phyloP scores from a whole-genome alignment of 2,113 vertebrate species.

The Chionis minor region DNA sequence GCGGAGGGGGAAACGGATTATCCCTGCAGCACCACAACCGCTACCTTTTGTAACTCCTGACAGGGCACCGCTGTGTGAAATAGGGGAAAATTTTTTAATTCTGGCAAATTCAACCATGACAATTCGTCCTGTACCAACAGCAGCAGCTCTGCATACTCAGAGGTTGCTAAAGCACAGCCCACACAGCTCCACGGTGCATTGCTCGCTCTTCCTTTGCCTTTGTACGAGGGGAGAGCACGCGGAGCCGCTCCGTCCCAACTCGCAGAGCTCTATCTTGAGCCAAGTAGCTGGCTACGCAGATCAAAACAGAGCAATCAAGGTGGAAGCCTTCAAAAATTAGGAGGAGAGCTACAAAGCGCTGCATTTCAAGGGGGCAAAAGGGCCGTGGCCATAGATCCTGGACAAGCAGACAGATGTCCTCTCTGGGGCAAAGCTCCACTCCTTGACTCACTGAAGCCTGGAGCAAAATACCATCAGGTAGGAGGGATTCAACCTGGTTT shows the following conservation, averaged over 20 bases:
- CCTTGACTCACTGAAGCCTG: not conserved
- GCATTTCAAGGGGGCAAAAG: not conserved
- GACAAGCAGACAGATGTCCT: not conserved
- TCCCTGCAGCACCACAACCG: not conserved
- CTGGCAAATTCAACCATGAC: not conserved
- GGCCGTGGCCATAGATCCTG: not conserved
- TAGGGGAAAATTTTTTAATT: not conserved
- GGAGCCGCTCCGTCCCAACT: not conserved
- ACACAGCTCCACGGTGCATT: not conserved
- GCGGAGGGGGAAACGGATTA: not conserved
- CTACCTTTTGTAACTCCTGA: not conserved
- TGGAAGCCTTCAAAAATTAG: not conserved
- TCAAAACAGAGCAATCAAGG: not conserved
- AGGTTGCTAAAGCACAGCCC: not conserved
- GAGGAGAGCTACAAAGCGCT: not conserved
- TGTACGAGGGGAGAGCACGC: fast-evolving
- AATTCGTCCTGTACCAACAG: not conserved
- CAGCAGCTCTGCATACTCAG: not conserved
- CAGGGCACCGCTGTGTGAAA: not conserved
- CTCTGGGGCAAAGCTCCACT: fast-evolving
- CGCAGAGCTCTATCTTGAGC: not conserved
- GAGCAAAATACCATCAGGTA: not conserved
- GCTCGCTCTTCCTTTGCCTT: not conserved
- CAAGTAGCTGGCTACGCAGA: not conserved
- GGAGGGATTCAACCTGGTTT: not conserved